Base-by-base conservation (phyloP, 2,888 invertebrate genomes). In the Limulus polyphemus region DNA sequence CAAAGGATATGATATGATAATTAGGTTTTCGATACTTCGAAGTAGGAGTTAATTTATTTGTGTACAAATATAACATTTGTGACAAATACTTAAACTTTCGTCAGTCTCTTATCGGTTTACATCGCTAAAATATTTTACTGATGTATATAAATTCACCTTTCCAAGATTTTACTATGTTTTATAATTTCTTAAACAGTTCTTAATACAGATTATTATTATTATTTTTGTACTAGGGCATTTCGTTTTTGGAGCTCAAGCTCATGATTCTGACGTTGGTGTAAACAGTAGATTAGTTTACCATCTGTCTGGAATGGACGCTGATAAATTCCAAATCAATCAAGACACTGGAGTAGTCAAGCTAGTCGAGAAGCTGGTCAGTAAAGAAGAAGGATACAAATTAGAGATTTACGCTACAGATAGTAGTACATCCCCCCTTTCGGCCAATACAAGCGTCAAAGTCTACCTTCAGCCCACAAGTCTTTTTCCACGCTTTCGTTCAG, bases 281-380 rank as follows among this genome's bases (percentile, higher is more conserved):
- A 94, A 94, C 75, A 87, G 90, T 60, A 83, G 84, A 73, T 85
- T 95, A 60, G 77, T 82, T 0, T 95, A 94, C 76, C 83, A 82
- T 59, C 79, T 94, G 9, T 83, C 83, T 65, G 90, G 90, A 1
- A 83, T 85, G 71, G 88, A 90, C 73, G 81, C 84, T n/a, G 79
- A 82, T 56, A 82, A 84, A 70, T 95, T 95, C 74, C 79, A 79
- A 12, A 86, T 95, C 59, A 85, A 91, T 74, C 78, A 80, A 63
- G 82, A 85, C 73, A 90, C 87, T 0, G 95, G 95, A 1, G 91
- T 94, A 0, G 86, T 95, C 61, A 89, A 88, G 76, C 85, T 90
- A 0, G 82, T 83, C 49, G 80, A 83, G 65, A 84, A 85, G 70
- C 77, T 90, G n/a, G 68, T 80, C 76, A 68, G 81, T 79, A 60